A percentile compares a stretch with the other conserved stretches of the same genome.
phyloP scores from a whole-genome alignment of 2,888 invertebrate species.

The Agonum fuliginosum region DNA sequence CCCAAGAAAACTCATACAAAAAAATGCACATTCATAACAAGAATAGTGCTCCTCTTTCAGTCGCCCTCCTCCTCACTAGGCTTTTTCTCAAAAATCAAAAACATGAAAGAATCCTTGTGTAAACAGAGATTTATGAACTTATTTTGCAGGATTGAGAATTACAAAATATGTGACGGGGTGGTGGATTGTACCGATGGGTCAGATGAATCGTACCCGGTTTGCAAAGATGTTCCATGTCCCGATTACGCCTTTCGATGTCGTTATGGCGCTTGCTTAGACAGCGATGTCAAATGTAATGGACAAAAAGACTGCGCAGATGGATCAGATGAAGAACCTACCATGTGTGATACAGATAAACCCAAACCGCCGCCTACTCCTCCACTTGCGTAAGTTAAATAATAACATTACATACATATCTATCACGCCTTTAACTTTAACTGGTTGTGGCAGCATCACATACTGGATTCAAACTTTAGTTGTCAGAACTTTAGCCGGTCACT shows the following conservation, averaged over 20 bases:
- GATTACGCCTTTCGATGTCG: conserved; percentile 76
- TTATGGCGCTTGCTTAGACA: conserved; percentile 79
- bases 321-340: conserved; percentile 70
- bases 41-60: no score
- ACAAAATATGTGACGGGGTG: conserved; percentile 72
- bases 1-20: no score
- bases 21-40: no score
- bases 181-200: conserved; percentile 72
- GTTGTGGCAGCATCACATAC: no score
- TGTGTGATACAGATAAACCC: conserved; percentile 3
- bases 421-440: no score
- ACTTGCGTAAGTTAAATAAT: neutral
- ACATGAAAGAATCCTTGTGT: no score
- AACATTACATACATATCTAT: neutral
- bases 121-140: no score
- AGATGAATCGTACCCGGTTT: conserved; percentile 71
- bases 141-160: conserved; percentile 61
- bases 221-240: conserved; percentile 59
- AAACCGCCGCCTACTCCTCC: neutral
- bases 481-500: no score
- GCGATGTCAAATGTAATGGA: conserved; percentile 74
- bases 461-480: no score
- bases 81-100: no score
- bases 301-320: conserved; percentile 71
- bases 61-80: no score